Evolutionary conservation across 2,113 vertebrate genomes (phyloP).

Genomic region (Nothocercus julius): DNA sequence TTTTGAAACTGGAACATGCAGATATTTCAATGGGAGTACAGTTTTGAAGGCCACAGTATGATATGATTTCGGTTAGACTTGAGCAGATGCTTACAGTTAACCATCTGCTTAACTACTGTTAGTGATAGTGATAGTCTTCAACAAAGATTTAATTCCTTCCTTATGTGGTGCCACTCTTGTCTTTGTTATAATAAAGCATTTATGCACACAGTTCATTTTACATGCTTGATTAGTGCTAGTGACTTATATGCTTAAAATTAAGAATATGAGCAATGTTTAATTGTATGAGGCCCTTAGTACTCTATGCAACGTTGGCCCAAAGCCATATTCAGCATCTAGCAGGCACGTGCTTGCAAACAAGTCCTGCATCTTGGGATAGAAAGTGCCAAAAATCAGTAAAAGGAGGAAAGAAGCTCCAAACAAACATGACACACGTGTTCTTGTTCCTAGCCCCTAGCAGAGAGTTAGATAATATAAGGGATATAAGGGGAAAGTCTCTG

Average conservation of each 20-base stretch:
- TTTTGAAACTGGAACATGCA: neutral
- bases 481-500: neutral
- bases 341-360: neutral
- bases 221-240: neutral
- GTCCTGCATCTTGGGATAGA: neutral
- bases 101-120: slow-evolving; percentile 35
- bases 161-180: neutral
- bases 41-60: neutral
- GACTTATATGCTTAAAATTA: neutral
- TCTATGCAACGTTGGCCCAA: neutral
- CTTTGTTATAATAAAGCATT: neutral
- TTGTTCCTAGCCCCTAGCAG: neutral
- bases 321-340: neutral
- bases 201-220: neutral
- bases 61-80: neutral
- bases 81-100: slow-evolving; percentile 31
- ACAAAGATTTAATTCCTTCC: neutral
- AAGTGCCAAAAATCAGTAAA: neutral
- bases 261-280: neutral
- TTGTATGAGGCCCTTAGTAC: neutral
- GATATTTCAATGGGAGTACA: neutral
- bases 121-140: neutral
- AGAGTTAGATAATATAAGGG: fast-evolving
- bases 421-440: fast-evolving
- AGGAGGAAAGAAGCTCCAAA: neutral